Conservation (phyloP, 2,888 invertebrate genomes). For the Clostera curtula region DNA sequence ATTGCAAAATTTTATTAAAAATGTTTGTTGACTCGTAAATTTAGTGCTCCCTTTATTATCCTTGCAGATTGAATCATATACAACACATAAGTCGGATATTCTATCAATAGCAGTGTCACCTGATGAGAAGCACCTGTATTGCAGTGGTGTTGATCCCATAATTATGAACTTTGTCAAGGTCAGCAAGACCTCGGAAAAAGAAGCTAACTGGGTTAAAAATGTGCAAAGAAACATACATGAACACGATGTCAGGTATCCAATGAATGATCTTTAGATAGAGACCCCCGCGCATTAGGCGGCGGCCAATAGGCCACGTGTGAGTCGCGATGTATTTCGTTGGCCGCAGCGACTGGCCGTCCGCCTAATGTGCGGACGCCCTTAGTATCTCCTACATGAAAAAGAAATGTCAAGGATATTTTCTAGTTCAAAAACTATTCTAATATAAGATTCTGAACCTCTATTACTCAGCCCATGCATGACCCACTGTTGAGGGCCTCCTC, state of each 20-base stretch:
- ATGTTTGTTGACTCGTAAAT: neutral
- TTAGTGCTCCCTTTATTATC: constrained; percentile 1
- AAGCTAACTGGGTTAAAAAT: constrained; percentile 88
- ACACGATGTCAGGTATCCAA: constrained; percentile 83
- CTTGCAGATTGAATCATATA: constrained; percentile 80
- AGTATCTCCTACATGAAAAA: no score
- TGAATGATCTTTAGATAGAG: no score
- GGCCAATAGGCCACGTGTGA: no score
- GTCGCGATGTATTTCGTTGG: no score
- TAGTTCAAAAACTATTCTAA: no score
- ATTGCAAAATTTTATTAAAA: neutral
- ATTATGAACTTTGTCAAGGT: constrained; percentile 85
- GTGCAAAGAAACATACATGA: constrained; percentile 86
- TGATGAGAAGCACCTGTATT: constrained; percentile 81
- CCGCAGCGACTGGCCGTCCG: no score
- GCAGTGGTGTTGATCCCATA: constrained; percentile 88
- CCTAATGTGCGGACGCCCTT: no score
- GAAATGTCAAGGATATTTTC: no score
- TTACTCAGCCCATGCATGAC: no score
- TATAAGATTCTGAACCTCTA: no score
- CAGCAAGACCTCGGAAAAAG: constrained; percentile 62
- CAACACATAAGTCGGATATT: constrained; percentile 89
- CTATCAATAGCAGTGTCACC: constrained; percentile 82
- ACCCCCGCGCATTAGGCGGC: no score
- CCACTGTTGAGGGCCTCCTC: no score